These are phyloP conservation scores for Lophotriccus pileatus DNA, from an alignment of 2,797 vertebrate species.

Conservation along the genomic window DNA sequence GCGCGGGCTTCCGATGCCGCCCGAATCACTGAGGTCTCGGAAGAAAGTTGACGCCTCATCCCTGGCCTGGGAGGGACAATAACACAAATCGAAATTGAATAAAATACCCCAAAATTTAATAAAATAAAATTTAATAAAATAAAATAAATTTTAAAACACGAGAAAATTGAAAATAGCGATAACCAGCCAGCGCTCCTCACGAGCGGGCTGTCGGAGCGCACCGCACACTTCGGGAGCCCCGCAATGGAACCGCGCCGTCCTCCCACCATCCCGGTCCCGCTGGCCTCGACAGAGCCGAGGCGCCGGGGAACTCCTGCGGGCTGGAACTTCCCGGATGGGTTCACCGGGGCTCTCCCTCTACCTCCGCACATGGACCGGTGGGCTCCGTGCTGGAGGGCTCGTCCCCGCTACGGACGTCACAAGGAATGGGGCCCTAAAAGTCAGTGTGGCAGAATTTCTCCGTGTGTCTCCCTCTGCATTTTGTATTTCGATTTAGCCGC, in stretches of 20 bases:
- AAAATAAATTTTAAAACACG: too few relatives aligned
- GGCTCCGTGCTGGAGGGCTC: rapidly evolving
- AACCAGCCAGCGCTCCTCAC: too few relatives aligned
- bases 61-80: neutral
- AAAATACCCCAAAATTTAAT: neutral
- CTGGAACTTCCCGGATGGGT: neutral
- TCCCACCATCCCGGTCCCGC: neutral
- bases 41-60: neutral
- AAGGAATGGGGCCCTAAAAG: neutral
- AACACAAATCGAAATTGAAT: neutral
- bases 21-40: neutral
- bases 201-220: too few relatives aligned
- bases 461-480: neutral
- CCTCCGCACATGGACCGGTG: rapidly evolving
- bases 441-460: neutral
- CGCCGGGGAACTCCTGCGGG: too few relatives aligned
- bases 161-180: rapidly evolving
- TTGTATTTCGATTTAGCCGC: neutral
- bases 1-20: neutral
- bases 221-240: neutral
- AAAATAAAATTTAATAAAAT: neutral
- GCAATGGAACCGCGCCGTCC: too few relatives aligned
- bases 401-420: rapidly evolving
- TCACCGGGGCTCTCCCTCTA: too few relatives aligned
- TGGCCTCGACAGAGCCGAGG: neutral